Conservation (phyloP, 2,113 vertebrate species). For the Opisthocomus hoazin region DNA sequence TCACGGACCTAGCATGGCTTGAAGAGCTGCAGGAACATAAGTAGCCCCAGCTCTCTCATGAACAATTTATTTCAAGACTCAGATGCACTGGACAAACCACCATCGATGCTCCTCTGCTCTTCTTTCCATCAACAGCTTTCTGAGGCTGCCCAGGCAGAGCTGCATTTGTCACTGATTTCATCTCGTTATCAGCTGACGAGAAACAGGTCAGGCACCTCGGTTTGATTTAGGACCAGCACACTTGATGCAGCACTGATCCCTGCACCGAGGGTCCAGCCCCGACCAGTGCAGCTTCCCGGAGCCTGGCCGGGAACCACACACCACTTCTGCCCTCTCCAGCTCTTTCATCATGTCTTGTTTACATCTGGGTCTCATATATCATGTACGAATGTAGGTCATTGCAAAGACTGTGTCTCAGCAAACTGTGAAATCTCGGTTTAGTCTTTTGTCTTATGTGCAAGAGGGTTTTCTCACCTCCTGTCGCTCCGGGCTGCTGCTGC, state of each 20-base stretch:
- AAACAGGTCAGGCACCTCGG: background rate
- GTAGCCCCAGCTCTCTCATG: background rate
- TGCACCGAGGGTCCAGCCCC: rapidly evolving
- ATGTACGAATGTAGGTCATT: background rate
- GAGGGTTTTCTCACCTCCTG: slow-evolving; percentile 31
- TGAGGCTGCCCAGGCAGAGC: background rate
- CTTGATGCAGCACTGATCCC: background rate
- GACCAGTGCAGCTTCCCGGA: rapidly evolving
- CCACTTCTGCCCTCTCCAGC: background rate
- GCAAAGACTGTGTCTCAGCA: background rate
- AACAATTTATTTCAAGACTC: background rate
- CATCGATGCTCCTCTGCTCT: background rate
- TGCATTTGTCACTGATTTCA: background rate
- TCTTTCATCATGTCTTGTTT: background rate
- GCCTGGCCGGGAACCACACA: background rate
- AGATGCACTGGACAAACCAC: background rate
- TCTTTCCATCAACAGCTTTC: background rate
- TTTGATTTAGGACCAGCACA: background rate
- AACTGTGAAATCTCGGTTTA: background rate
- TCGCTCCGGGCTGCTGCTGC: background rate
- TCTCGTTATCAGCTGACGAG: background rate
- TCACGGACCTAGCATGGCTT: background rate
- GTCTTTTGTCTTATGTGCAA: background rate
- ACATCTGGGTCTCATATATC: background rate
- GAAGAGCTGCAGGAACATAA: background rate